phyloP scores from a whole-genome alignment of 2,888 invertebrate genomes.

The Cryptophagus acutangulus region DNA sequence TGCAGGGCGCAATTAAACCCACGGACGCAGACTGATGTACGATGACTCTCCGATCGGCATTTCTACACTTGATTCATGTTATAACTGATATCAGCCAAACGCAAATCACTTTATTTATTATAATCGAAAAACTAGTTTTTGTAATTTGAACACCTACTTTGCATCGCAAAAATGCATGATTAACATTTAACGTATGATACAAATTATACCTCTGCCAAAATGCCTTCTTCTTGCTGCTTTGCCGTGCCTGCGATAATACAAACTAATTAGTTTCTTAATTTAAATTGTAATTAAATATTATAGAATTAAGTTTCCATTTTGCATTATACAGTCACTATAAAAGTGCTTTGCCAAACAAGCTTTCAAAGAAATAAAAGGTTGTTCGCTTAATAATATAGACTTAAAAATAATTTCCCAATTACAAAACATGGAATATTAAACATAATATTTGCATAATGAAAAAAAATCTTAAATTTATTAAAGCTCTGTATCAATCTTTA shows the following conservation, averaged over 20 bases:
- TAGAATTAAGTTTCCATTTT: no score
- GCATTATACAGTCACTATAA: no score
- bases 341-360: slow-evolving; percentile 9
- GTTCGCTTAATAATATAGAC: slow-evolving; percentile 24
- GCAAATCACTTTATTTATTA: no score
- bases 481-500: slow-evolving; percentile 36
- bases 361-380: slow-evolving; percentile 16
- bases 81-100: slow-evolving; percentile 21
- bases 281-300: no score
- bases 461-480: slow-evolving; percentile 34
- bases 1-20: slow-evolving; percentile 47
- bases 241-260: no score
- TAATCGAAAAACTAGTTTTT: no score
- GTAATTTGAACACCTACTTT: no score
- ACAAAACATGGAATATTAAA: slow-evolving; percentile 39
- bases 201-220: no score
- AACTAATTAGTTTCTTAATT: no score
- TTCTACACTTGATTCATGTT: slow-evolving; percentile 40
- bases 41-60: slow-evolving; percentile 41
- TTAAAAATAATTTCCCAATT: slow-evolving; percentile 38
- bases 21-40: slow-evolving; percentile 48
- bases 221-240: no score
- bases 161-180: no score
- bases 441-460: slow-evolving; percentile 35
- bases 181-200: no score